phyloP scores from a whole-genome alignment of 2,113 vertebrate genomes.

The Argyrosomus japonicus region DNA sequence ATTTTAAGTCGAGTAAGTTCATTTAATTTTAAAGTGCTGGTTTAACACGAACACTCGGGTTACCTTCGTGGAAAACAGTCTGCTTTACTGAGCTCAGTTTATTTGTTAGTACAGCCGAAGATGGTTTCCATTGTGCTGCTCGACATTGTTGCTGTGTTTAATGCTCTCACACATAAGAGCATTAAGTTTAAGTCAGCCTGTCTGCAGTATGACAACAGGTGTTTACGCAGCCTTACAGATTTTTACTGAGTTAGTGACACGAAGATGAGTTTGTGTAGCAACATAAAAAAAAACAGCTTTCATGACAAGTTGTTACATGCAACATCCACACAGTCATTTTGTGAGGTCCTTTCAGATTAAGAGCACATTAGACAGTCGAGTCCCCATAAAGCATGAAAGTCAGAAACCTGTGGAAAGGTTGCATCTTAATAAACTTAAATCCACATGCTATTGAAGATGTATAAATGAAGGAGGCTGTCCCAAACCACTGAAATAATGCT shows the following conservation, averaged over 20 bases:
- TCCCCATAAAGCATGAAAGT: background rate
- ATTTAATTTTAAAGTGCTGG: background rate
- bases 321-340: background rate
- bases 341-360: conserved; percentile 33
- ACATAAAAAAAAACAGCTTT: background rate
- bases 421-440: background rate
- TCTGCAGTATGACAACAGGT: conserved; percentile 66
- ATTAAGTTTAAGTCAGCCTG: conserved; percentile 45
- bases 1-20: background rate
- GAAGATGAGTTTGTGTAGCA: background rate
- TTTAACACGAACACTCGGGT: background rate
- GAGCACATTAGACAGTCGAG: background rate
- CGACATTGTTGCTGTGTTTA: conserved; percentile 53
- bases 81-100: conserved; percentile 12
- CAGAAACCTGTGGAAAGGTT: background rate
- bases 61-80: background rate
- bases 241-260: background rate
- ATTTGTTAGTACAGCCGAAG: conserved; percentile 21
- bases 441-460: background rate
- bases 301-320: background rate
- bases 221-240: conserved; percentile 28
- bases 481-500: background rate
- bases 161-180: conserved; percentile 55
- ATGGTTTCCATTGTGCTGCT: conserved; percentile 66
- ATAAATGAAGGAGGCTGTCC: background rate